Conservation (phyloP, 64 coral and sea anemone genomes). For the Astreopora myriophthalma region DNA sequence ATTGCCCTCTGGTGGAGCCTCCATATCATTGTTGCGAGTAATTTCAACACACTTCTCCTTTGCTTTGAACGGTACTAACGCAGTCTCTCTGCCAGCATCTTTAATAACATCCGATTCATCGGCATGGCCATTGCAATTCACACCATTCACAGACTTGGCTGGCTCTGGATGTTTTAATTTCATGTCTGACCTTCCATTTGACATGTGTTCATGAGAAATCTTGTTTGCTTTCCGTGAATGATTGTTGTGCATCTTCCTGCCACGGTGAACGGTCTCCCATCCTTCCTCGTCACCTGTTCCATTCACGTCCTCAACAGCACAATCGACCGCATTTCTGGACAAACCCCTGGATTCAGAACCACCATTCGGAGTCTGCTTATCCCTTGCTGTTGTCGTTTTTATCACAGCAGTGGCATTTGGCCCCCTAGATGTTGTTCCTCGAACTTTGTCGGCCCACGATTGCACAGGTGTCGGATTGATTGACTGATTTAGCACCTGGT, state of each 20-base stretch:
- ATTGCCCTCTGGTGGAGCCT: constrained; percentile 49
- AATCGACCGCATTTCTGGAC: background rate
- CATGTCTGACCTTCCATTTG: background rate
- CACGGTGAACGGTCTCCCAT: constrained; percentile 93
- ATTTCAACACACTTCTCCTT: background rate
- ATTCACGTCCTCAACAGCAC: constrained; percentile 16
- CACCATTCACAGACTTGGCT: background rate
- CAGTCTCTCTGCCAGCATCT: background rate
- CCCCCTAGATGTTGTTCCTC: background rate
- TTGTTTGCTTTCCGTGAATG: constrained; percentile 3
- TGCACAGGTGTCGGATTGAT: background rate
- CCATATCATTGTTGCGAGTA: background rate
- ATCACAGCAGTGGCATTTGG: background rate
- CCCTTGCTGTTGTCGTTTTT: constrained; percentile 9
- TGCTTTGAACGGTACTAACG: background rate
- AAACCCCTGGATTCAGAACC: background rate
- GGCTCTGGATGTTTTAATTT: background rate
- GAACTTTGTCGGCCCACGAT: constrained; percentile 70
- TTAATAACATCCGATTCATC: background rate
- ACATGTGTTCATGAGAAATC: background rate
- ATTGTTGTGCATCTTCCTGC: constrained; percentile 64
- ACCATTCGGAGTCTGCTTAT: background rate
- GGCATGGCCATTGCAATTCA: constrained; percentile 16
- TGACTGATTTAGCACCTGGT: background rate
- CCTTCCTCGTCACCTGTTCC: constrained; percentile 79